These are phyloP conservation scores for Myotis brandtii DNA, from an alignment of 2,113 vertebrate genomes.

Conservation along the genomic window DNA sequence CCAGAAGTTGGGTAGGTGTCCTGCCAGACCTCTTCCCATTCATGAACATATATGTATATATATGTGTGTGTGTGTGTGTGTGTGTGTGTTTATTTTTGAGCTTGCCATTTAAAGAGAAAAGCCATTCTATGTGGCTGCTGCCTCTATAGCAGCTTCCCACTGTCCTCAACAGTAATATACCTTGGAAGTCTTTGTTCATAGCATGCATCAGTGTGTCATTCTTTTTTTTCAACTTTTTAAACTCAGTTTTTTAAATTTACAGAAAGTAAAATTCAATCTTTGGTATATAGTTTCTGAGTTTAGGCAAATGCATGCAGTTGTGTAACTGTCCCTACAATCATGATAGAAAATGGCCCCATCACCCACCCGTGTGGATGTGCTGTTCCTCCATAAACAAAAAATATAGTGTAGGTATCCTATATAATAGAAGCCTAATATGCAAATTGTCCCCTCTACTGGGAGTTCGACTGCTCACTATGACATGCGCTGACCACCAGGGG, in stretches of 20 bases:
- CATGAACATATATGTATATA: not conserved
- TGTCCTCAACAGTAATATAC: rapidly evolving
- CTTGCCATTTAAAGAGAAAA: not conserved
- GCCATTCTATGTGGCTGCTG: rapidly evolving
- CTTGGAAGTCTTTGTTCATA: not conserved
- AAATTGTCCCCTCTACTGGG: no score
- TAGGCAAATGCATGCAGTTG: not conserved
- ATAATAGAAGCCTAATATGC: no score
- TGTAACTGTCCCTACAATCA: not conserved
- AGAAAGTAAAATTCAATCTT: not conserved
- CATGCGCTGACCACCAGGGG: no score
- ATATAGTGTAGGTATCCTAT: no score
- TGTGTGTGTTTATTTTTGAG: not conserved
- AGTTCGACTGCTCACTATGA: no score
- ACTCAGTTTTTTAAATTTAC: not conserved
- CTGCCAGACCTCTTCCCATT: not conserved
- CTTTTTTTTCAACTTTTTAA: not conserved
- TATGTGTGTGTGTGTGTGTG: no score
- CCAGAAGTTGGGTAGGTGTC: not conserved
- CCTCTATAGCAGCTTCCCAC: not conserved
- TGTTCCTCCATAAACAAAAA: not conserved
- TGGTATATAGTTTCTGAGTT: not conserved
- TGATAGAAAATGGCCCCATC: no score
- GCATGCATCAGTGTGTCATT: not conserved
- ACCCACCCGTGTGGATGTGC: rapidly evolving